A percentile compares a stretch with the other conserved stretches of the same genome.
Conservation (phyloP, 2,113 vertebrate species). For the Falco punctatus region DNA sequence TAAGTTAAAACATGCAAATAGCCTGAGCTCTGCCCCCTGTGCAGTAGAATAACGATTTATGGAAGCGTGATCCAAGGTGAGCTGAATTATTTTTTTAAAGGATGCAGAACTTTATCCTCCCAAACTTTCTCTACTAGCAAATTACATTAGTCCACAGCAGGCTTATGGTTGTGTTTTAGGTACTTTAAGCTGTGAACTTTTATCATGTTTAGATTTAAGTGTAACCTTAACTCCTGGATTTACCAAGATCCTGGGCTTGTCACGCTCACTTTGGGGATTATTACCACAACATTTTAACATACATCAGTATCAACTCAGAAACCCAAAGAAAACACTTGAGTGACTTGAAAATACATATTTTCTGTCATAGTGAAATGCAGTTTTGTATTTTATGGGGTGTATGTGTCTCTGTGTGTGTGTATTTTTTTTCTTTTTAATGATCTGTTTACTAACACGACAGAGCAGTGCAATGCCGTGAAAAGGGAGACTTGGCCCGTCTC, state of each 20-base stretch:
- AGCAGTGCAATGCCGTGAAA: neutral
- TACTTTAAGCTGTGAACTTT: constrained; percentile 2
- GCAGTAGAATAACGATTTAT: neutral
- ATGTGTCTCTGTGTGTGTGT: too few species aligned
- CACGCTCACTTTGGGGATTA: neutral
- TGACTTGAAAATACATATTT: constrained; percentile 1
- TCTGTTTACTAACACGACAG: neutral
- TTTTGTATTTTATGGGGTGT: neutral
- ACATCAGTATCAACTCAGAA: neutral
- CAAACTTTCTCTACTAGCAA: neutral
- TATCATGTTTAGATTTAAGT: neutral
- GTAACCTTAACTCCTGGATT: neutral
- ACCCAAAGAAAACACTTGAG: neutral
- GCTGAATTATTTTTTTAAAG: neutral
- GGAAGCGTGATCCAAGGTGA: neutral
- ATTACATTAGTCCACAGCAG: neutral
- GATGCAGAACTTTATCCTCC: neutral
- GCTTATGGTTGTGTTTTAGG: neutral
- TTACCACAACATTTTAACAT: neutral
- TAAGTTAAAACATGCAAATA: neutral
- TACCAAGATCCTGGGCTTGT: neutral
- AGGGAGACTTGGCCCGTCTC: neutral
- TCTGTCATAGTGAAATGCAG: neutral
- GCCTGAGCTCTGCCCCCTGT: neutral
- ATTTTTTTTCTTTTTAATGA: neutral